Evolutionary conservation across 2,888 invertebrate genomes (phyloP).

Genomic region (Calliopum simillimum): DNA sequence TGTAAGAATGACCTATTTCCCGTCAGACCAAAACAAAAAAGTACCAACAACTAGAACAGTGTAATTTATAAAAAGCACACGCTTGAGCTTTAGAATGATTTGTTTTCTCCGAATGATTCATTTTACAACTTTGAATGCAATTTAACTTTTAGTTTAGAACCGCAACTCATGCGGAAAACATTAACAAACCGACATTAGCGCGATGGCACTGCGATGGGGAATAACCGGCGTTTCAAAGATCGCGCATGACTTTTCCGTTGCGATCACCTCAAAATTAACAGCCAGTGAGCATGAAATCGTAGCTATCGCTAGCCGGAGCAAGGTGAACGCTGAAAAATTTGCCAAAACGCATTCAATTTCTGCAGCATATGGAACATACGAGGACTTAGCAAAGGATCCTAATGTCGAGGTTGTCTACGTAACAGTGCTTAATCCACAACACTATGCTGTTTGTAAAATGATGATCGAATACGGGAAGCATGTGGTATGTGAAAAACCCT

Average conservation of each 20-base stretch:
- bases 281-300: constrained; percentile 74
- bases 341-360: constrained; percentile 76
- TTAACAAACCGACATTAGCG: not conserved
- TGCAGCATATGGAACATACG: constrained; percentile 79
- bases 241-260: constrained; percentile 82
- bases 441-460: constrained; percentile 75
- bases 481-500: constrained; percentile 88
- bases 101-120: too few relatives aligned
- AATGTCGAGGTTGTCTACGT: constrained; percentile 87
- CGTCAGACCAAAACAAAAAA: too few relatives aligned
- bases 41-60: too few relatives aligned
- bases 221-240: constrained; percentile 85
- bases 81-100: too few relatives aligned
- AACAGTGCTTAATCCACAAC: constrained; percentile 78
- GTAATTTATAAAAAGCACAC: too few relatives aligned
- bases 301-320: constrained; percentile 81
- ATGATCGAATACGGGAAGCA: constrained; percentile 84
- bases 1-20: too few relatives aligned
- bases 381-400: constrained; percentile 76
- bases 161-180: not conserved
- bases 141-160: constrained; percentile 14
- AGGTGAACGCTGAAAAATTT: constrained; percentile 77
- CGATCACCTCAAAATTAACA: constrained; percentile 72
- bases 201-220: constrained; percentile 77
- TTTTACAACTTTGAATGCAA: too few relatives aligned